phyloP scores from a whole-genome alignment of 2,113 vertebrate genomes.

The Scortum barcoo region DNA sequence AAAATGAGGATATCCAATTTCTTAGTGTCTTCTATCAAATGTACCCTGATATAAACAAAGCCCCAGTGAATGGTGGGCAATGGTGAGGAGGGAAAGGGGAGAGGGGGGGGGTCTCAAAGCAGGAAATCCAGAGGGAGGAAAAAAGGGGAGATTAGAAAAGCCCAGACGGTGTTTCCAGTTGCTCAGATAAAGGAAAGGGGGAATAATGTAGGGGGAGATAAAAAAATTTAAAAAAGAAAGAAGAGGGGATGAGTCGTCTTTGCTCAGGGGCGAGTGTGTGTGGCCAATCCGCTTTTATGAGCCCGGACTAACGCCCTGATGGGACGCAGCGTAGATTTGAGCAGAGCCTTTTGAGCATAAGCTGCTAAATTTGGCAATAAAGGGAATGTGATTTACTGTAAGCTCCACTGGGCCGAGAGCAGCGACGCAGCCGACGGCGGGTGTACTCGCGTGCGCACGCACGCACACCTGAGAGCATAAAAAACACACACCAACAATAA shows the following conservation, averaged over 20 bases:
- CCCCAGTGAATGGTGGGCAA: constrained; percentile 88
- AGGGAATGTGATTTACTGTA: constrained; percentile 98
- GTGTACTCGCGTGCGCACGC: background rate
- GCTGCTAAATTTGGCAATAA: constrained; percentile 99
- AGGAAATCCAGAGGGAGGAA: constrained; percentile 68
- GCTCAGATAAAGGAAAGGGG: constrained; percentile 80
- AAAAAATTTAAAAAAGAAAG: too few relatives aligned
- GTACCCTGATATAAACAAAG: constrained; percentile 70
- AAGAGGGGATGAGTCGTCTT: constrained; percentile 85
- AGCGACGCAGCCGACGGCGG: constrained; percentile 82
- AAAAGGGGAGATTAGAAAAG: constrained; percentile 61
- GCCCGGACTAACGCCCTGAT: constrained; percentile 95
- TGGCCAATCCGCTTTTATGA: constrained; percentile 94
- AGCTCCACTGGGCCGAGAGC: constrained; percentile 86
- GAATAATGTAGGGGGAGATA: constrained; percentile 90
- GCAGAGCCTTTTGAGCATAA: constrained; percentile 97
- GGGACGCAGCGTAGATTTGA: constrained; percentile 93
- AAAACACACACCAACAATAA: constrained; percentile 71
- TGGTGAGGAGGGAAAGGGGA: too few relatives aligned
- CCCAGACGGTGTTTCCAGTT: constrained; percentile 60
- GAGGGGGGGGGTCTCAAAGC: constrained; percentile 67
- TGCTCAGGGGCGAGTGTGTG: constrained; percentile 87
- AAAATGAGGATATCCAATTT: constrained; percentile 75
- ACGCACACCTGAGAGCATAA: constrained; percentile 42
- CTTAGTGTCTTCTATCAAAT: constrained; percentile 70